Conservation (phyloP, 2,797 vertebrate species). For the Natrix natrix region DNA sequence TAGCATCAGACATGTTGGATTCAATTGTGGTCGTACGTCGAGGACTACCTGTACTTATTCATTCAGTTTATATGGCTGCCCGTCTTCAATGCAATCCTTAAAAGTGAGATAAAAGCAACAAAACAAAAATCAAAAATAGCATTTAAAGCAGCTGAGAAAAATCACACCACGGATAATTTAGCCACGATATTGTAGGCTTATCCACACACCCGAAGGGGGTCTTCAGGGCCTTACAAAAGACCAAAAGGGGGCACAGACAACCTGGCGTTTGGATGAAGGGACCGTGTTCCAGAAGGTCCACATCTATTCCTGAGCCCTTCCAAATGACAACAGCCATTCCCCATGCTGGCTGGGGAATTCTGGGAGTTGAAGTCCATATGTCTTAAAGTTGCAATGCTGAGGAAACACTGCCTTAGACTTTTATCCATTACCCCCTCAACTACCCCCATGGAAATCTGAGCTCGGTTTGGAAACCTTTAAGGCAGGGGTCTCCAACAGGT, state of each 20-base stretch:
- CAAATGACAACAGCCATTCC: neutral
- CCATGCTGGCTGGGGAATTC: neutral
- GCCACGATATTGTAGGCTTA: too few species aligned
- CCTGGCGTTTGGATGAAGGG: too few species aligned
- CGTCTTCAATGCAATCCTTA: neutral
- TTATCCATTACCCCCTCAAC: neutral
- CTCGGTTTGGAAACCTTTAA: too few species aligned
- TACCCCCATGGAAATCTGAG: neutral
- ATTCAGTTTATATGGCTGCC: neutral
- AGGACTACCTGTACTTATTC: neutral
- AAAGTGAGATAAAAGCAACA: neutral
- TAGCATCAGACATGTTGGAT: neutral
- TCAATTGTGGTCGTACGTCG: neutral
- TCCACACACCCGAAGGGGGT: too few species aligned
- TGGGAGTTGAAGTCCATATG: too few species aligned
- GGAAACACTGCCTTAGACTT: neutral
- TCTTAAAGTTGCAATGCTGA: too few species aligned
- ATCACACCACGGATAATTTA: neutral
- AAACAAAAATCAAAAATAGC: neutral
- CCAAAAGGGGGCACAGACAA: too few species aligned
- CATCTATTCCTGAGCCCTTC: too few species aligned
- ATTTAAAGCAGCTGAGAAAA: neutral
- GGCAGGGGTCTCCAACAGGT: too few species aligned
- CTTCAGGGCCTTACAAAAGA: too few species aligned
- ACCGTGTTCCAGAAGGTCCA: too few species aligned